Evolutionary conservation across 2,888 invertebrate species (phyloP), one percentile per base, ranked within the genome.

Genomic region (Hedya salicella): DNA sequence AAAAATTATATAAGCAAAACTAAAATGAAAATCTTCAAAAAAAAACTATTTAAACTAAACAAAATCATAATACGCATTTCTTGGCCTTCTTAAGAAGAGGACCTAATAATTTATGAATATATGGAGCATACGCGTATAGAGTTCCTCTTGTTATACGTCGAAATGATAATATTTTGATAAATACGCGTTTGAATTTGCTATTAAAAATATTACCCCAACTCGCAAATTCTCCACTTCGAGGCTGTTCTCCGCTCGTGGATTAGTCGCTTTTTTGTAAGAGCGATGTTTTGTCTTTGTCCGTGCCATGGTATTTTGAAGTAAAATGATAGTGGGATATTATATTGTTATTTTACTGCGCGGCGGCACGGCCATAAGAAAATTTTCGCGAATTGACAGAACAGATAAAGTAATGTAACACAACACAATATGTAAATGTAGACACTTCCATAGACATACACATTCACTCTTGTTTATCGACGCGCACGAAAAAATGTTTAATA

Each of bases 261-360:
- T 6, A 14, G 17, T 13, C 42, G 17, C 25, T 6, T 21, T 11
- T n/a, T 19, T 44, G 17, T 32, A 44, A 13, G 57, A 13, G 17
- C 46, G 30, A 6, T 9, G 44, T 14, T 13, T 46, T 32, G 9
- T 46, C 32, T 57, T 57, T 6, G 32, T 57, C 13, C 57, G 44
- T 0, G 57, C 46, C 57, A 46, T 46, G 30, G 17, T 46, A 8
- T 17, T 17, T 17, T 21, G 48, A n/a, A n/a, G 21, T 21, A 21
- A 21, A 44, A 19, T 9, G 11, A 44, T 16, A 17, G 17, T 17
- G 6, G 4, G 19, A 5, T 2, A 11, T n/a, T 54, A 6, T 40
- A 40, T 42, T 42, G 42, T 42, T 54, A 54, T 30, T 42, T 9
- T 19, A 3, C 9, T 16, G 53, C 21, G 39, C 40, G 40, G 19